Percentiles rank a stretch among this genome's conserved stretches.
These are phyloP conservation scores for Oceanodroma leucorhoa DNA, from an alignment of 2,797 vertebrate genomes.

Conservation along the genomic window DNA sequence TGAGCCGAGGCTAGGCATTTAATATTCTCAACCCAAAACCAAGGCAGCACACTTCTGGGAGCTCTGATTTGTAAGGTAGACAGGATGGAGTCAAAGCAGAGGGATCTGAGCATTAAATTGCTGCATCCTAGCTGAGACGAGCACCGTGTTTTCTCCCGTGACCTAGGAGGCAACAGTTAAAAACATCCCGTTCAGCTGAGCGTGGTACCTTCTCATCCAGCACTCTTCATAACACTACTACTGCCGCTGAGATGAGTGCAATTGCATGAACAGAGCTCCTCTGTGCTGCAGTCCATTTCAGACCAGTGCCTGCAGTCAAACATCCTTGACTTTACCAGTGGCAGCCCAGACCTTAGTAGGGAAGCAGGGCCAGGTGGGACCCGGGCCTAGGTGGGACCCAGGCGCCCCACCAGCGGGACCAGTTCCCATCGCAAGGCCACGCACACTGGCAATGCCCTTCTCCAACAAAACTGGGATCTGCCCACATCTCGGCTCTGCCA, in stretches of 20 bases:
- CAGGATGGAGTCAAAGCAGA: background rate
- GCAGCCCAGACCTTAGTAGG: fast-evolving
- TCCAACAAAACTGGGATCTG: background rate
- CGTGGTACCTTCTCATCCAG: background rate
- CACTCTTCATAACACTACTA: fast-evolving
- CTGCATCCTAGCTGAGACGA: background rate
- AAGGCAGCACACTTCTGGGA: background rate
- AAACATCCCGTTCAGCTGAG: background rate
- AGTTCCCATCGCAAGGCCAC: background rate
- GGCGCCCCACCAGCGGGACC: background rate
- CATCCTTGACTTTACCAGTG: background rate
- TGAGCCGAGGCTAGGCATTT: background rate
- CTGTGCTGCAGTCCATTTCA: background rate
- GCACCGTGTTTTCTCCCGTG: background rate
- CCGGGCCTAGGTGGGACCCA: fast-evolving
- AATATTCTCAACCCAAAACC: background rate
- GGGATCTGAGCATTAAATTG: background rate
- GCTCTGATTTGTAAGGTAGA: background rate
- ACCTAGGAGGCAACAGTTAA: background rate
- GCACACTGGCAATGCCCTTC: background rate
- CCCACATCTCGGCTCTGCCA: background rate
- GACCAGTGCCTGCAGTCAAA: background rate
- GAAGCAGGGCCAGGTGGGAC: background rate
- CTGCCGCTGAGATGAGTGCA: background rate
- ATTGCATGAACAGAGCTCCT: background rate